Percentiles rank a stretch among this genome's conserved stretches.
These are phyloP conservation scores for Gallinago nigripennis DNA, from an alignment of 2,797 vertebrate species.

Conservation along the genomic window DNA sequence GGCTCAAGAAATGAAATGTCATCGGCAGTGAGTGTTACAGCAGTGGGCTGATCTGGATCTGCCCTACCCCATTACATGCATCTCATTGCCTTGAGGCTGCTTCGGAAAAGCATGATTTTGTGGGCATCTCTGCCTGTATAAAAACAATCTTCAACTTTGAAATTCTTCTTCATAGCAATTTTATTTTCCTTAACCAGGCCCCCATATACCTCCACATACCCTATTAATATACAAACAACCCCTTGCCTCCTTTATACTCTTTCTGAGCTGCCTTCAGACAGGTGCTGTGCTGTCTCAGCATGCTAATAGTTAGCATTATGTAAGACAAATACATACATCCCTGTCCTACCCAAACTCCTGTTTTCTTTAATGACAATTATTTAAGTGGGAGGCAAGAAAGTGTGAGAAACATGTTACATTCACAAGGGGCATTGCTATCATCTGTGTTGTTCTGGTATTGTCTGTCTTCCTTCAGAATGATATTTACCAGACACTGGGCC, in stretches of 20 bases:
- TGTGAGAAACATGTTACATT: neutral
- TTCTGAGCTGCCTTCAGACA: neutral
- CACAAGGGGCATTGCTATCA: neutral
- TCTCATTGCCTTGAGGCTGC: neutral
- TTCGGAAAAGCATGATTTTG: neutral
- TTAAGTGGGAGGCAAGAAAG: neutral
- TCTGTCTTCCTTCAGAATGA: neutral
- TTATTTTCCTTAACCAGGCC: neutral
- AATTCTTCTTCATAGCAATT: neutral
- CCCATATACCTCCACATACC: accelerated
- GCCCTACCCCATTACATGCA: too few relatives aligned
- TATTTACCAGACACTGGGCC: neutral
- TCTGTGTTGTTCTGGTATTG: neutral
- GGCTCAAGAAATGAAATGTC: neutral
- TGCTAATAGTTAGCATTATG: neutral
- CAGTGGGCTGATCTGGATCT: neutral
- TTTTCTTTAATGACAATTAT: neutral
- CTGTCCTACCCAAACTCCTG: neutral
- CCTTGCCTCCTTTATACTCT: neutral
- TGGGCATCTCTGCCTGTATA: neutral
- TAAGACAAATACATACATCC: neutral
- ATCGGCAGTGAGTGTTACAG: neutral
- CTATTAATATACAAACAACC: neutral
- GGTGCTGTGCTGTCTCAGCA: neutral
- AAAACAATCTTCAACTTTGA: neutral